Evolutionary conservation across 2,888 invertebrate genomes (phyloP).

Genomic region (Pollenia griseotomentosa): DNA sequence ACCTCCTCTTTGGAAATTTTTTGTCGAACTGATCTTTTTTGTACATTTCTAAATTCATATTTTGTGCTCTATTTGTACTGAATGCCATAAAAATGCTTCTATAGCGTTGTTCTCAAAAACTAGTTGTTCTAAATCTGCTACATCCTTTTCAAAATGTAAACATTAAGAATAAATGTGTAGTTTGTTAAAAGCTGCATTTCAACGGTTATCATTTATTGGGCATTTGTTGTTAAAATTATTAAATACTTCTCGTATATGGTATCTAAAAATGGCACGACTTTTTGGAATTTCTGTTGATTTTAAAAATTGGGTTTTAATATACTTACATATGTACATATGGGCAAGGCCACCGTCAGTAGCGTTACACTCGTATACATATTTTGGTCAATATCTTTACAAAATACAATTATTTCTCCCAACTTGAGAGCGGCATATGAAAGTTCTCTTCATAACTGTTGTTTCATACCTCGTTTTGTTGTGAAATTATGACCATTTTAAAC

Average conservation of each 20-base stretch:
- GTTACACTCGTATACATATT: too few species aligned
- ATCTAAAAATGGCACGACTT: neutral
- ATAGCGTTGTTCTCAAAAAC: neutral
- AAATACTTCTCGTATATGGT: neutral
- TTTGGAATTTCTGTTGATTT: neutral
- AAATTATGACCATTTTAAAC: too few species aligned
- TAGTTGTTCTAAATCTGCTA: neutral
- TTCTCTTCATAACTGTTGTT: too few species aligned
- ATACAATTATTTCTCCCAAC: too few species aligned
- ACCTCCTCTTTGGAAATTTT: neutral
- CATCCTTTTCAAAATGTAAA: neutral
- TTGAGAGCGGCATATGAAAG: too few species aligned
- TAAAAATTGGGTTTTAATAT: too few species aligned
- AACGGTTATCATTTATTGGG: neutral
- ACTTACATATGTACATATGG: too few species aligned
- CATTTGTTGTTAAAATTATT: neutral
- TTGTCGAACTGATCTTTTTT: neutral
- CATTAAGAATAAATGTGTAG: neutral
- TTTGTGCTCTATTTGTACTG: neutral
- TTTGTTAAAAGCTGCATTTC: neutral
- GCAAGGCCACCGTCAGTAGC: too few species aligned
- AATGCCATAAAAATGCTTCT: neutral
- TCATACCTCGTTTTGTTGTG: too few species aligned
- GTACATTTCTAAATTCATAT: neutral
- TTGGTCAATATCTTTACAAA: too few species aligned